Base-by-base conservation (phyloP, 2,888 invertebrate species). In the Microdon myrmicae region DNA sequence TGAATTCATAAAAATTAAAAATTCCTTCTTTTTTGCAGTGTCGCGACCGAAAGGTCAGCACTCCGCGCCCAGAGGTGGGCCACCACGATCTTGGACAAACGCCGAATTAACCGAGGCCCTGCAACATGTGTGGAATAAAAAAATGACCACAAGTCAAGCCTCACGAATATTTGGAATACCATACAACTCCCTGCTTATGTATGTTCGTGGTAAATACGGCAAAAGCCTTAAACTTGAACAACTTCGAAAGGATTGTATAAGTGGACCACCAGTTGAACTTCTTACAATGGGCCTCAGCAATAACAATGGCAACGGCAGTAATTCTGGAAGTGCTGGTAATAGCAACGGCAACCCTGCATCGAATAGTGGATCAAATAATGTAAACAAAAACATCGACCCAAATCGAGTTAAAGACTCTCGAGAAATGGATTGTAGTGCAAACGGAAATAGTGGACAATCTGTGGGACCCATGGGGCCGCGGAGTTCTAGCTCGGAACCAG, bases 61-160 rank as follows among this genome's bases (percentile, higher is more conserved):
- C 81, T 92, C 92, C 72, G 93, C 94, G 25, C 93, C 93, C 14
- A 84, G 94, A 69, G 93, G 94, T 14, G 94, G 94, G 7, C 94
- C 94, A 7, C 94, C 94, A 1, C 84, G 94, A 45, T 94, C 94
- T 1, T 94, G 94, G 94, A 94, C 93, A 64, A 94, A 94, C 81
- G 91, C 91, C 23, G 94, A 94, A 74, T 83, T 94, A 41, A 94
- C 94, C 41, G 91, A 93, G 80, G 94, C 94, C 2, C 84, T 94
- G 43, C 92, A 92, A 74, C 92, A 93, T 80, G 94, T 94, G n/a
- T 94, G 94, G 94, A 93, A 93, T 81, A 93, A 94, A 76, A 93
- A 92, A 78, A 94, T 94, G 92, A 94, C 94, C 67, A 94, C 94
- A 31, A 92, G 92, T 74, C 92, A 94, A 79, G 94, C 94, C 6